These are phyloP conservation scores for Parasteatoda lunata DNA, from an alignment of 2,888 invertebrate species.

Conservation along the genomic window DNA sequence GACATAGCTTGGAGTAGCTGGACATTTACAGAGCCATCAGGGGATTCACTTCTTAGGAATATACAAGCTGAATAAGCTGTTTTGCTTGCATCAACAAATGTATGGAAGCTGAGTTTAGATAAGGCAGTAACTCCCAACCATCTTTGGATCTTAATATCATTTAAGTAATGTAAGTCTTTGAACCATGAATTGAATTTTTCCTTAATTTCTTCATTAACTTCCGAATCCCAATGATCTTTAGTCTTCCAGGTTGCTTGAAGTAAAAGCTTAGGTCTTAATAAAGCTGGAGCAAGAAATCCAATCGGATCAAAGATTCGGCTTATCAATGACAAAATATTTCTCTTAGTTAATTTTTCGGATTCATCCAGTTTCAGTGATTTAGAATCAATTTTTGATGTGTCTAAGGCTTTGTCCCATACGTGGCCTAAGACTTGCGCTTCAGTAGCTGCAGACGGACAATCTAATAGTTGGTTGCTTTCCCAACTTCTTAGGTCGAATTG, in stretches of 20 bases:
- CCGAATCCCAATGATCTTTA: conserved; percentile 1
- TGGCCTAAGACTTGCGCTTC: conserved; percentile 11
- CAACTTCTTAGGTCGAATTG: conserved; percentile 24
- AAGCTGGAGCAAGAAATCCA: too few species aligned
- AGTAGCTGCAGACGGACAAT: neutral
- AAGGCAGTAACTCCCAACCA: too few species aligned
- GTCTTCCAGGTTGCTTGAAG: neutral
- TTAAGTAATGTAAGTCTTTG: too few species aligned
- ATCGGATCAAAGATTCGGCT: too few species aligned
- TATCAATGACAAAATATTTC: conserved; percentile 10
- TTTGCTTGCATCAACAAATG: too few species aligned
- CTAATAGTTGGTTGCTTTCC: conserved; percentile 3
- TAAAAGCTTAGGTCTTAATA: neutral
- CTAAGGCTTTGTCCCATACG: neutral
- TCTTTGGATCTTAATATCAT: too few species aligned
- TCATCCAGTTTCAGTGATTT: conserved; percentile 16
- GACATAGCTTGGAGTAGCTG: too few species aligned
- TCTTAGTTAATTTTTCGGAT: conserved; percentile 14
- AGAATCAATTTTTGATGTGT: neutral
- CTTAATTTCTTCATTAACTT: neutral
- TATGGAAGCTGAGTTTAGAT: too few species aligned
- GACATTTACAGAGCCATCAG: too few species aligned
- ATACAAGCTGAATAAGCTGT: too few species aligned
- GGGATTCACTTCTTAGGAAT: too few species aligned
- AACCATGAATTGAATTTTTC: too few species aligned